Percentiles rank a stretch among this genome's conserved stretches.
phyloP scores from a whole-genome alignment of 2,113 vertebrate genomes.

The Tychaedon coryphoeus region DNA sequence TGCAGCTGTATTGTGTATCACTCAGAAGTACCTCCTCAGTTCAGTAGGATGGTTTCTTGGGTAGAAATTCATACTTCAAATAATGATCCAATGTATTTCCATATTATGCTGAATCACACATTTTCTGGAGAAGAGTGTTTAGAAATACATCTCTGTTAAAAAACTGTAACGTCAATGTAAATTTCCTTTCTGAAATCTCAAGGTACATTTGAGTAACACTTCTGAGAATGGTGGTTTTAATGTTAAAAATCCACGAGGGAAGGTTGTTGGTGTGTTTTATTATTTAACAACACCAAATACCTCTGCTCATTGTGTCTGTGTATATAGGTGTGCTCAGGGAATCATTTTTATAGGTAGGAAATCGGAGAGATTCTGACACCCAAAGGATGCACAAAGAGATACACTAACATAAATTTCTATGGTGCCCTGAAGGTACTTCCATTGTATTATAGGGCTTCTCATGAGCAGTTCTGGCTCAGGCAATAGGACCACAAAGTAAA shows the following conservation, averaged over 20 bases:
- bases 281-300: neutral
- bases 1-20: neutral
- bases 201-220: neutral
- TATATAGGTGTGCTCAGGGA: conserved; percentile 46
- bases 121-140: neutral
- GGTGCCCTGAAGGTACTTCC: conserved; percentile 64
- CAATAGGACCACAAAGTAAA: conserved; percentile 46
- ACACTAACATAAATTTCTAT: conserved; percentile 69
- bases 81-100: neutral
- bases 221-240: neutral
- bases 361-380: conserved; percentile 65
- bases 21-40: neutral
- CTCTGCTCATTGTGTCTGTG: neutral
- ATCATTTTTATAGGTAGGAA: conserved; percentile 65
- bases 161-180: neutral
- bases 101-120: neutral
- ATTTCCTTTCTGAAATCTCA: neutral
- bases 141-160: neutral
- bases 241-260: neutral
- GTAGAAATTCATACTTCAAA: neutral
- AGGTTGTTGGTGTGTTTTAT: neutral
- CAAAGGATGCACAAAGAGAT: conserved; percentile 67
- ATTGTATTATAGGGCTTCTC: conserved; percentile 59
- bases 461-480: conserved; percentile 45
- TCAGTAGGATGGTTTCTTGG: neutral